Percentiles rank a stretch among this genome's conserved stretches.
phyloP scores from a whole-genome alignment of 2,888 invertebrate species.

The Acleris holmiana region DNA sequence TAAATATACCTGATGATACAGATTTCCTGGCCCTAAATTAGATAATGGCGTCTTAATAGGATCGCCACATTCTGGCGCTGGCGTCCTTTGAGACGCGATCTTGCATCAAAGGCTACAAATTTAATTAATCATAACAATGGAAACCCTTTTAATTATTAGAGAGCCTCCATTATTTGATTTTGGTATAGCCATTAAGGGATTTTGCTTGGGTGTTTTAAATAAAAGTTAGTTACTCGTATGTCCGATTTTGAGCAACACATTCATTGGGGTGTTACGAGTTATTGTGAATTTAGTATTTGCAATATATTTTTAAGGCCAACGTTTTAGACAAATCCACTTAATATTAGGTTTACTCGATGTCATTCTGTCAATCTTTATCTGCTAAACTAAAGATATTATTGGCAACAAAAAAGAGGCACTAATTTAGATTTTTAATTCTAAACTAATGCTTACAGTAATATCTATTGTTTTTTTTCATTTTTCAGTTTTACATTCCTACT shows the following conservation, averaged over 20 bases:
- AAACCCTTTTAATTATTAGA: conserved; percentile 19
- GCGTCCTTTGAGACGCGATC: conserved; percentile 24
- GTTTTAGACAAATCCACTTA: no score
- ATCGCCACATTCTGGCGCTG: neutral
- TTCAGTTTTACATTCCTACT: neutral
- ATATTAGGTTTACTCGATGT: no score
- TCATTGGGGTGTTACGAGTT: no score
- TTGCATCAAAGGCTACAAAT: conserved; percentile 23
- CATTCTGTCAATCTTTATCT: no score
- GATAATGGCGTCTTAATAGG: conserved; percentile 2
- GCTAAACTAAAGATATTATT: no score
- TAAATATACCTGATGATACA: neutral
- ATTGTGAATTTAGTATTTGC: no score
- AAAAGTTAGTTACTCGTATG: no score
- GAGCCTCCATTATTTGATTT: conserved; percentile 10
- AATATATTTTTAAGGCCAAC: no score
- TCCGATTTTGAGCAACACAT: no score
- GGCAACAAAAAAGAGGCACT: no score
- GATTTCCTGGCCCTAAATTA: neutral
- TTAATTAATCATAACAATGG: conserved; percentile 33
- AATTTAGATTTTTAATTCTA: no score
- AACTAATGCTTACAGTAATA: neutral
- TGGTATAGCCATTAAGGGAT: neutral
- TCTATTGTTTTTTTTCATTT: neutral
- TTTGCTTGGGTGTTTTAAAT: neutral